Evolutionary conservation across 2,113 vertebrate genomes (phyloP).

Genomic region (Psittacula cyanocephala): DNA sequence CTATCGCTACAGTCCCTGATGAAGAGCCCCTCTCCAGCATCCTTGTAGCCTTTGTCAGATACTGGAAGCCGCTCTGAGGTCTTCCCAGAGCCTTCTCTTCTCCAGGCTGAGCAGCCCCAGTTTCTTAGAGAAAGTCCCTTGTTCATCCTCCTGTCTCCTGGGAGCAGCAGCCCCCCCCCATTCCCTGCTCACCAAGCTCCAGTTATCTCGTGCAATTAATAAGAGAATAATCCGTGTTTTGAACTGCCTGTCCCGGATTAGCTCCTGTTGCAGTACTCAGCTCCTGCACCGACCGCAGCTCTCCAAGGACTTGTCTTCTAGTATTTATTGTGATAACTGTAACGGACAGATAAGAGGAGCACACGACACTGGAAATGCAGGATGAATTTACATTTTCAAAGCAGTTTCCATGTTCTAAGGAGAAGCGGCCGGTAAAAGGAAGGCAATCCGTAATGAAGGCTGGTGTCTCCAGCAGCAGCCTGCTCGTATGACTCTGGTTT

Average conservation of each 20-base stretch:
- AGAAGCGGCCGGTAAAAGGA: background rate
- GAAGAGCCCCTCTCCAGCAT: background rate
- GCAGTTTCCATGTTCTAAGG: background rate
- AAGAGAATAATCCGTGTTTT: conserved; percentile 39
- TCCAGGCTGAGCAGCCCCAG: background rate
- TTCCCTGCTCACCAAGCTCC: background rate
- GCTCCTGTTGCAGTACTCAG: conserved; percentile 45
- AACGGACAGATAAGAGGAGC: conserved; percentile 66
- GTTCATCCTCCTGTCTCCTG: background rate
- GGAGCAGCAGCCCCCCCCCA: background rate
- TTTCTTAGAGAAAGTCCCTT: background rate
- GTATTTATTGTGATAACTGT: conserved; percentile 69
- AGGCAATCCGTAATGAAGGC: background rate
- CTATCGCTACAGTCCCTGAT: background rate
- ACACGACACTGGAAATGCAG: background rate
- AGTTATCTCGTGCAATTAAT: conserved; percentile 39
- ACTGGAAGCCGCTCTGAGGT: background rate
- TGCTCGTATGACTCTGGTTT: background rate
- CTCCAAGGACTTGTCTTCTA: conserved; percentile 54
- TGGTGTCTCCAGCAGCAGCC: background rate
- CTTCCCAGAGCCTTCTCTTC: background rate
- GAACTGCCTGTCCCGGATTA: conserved; percentile 61
- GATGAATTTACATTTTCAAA: conserved; percentile 65
- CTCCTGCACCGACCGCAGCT: conserved; percentile 24
- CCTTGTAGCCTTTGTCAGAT: background rate